These are phyloP conservation scores for Brachyrhaphis roseni DNA, from an alignment of 2,797 vertebrate species.

Conservation along the genomic window DNA sequence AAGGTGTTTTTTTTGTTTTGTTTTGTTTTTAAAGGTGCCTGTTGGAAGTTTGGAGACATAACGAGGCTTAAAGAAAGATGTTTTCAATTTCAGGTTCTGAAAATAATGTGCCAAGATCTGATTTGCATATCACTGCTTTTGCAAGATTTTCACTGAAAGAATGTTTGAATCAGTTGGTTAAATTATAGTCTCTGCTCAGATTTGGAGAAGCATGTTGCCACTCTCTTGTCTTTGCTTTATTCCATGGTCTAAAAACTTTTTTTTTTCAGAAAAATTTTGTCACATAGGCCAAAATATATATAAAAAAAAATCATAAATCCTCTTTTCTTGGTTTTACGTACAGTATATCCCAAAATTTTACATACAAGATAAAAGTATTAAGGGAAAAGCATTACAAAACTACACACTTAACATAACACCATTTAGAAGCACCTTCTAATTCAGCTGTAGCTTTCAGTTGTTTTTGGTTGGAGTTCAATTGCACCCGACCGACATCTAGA, in stretches of 20 bases:
- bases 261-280: background rate
- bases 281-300: background rate
- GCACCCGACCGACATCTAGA: background rate
- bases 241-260: background rate
- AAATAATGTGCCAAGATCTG: slow-evolving; percentile 40
- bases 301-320: background rate
- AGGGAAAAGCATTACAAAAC: background rate
- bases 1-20: background rate
- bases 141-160: slow-evolving; percentile 33
- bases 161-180: slow-evolving; percentile 14
- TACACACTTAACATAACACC: background rate
- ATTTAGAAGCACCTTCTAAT: background rate
- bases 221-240: slow-evolving; percentile 5
- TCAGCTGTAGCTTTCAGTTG: background rate
- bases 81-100: slow-evolving; percentile 37
- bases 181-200: background rate
- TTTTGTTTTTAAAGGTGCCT: background rate
- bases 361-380: background rate
- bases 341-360: background rate
- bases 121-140: slow-evolving; percentile 29
- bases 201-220: background rate
- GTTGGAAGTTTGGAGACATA: slow-evolving; percentile 15
- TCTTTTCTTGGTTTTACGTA: background rate
- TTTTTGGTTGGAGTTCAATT: background rate
- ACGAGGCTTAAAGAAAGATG: slow-evolving; percentile 10